These are phyloP conservation scores for Lerema accius DNA, from an alignment of 1,140 invertebrate species.

Conservation along the genomic window DNA sequence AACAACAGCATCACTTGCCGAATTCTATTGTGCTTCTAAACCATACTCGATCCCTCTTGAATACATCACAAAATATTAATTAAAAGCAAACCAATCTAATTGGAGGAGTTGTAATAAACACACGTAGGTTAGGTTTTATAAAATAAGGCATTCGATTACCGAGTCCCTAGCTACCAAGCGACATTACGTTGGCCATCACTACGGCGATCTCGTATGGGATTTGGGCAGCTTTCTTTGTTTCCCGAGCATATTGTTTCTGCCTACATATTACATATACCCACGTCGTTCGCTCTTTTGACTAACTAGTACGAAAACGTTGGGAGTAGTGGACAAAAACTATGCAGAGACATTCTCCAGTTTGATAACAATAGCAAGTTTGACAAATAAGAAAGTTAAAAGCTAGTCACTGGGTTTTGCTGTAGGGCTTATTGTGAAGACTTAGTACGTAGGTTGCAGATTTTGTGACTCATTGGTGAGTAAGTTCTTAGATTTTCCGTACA, in stretches of 20 bases:
- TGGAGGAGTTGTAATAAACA: no score
- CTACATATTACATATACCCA: conserved; percentile 1
- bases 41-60: no score
- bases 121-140: no score
- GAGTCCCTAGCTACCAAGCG: neutral
- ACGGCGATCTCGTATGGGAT: conserved; percentile 3
- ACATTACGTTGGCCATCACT: neutral
- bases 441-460: no score
- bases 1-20: no score
- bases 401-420: conserved; percentile 5
- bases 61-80: no score
- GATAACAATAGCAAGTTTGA: conserved; percentile 7
- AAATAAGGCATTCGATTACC: neutral
- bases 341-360: conserved; percentile 6
- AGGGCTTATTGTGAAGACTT: conserved; percentile 2
- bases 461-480: no score
- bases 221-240: conserved; percentile 23
- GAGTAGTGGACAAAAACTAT: conserved; percentile 21
- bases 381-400: conserved; percentile 19
- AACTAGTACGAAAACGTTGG: conserved; percentile 23
- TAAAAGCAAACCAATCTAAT: no score
- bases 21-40: no score
- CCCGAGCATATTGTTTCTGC: conserved; percentile 1
- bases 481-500: no score
- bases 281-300: conserved; percentile 9